Evolutionary conservation across 2,113 vertebrate species (phyloP), one percentile per base, ranked within the genome.

Genomic region (Salvelinus alpinus): DNA sequence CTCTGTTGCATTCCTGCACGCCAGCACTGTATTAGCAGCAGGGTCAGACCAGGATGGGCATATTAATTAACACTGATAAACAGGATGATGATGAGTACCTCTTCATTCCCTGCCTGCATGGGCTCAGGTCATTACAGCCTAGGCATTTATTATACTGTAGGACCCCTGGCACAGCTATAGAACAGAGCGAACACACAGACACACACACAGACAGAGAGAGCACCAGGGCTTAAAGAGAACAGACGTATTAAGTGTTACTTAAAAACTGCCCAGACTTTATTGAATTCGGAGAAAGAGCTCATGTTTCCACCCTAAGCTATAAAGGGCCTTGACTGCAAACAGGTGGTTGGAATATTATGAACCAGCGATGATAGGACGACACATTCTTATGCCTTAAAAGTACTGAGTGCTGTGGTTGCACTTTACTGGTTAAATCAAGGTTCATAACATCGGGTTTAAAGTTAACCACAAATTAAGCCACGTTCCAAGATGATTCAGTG

Each of bases 1-100:
- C 14, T 68, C 51, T 31, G 3, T 25, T 75, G 60, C 79, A 87
- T 90, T 85, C 81, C 82, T 76, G 57, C 83, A 87, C 47, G 38
- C 74, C 75, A 9, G 59, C n/a, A 62, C 5, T 44, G 38, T 44
- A 11, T 44, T 44, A 44, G 9, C 38, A 44, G 38, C 38, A 44
- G 8, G 38, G 38, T 44, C 38, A 44, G 38, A 44, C 38, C 38
- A 44, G 38, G 38, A 44, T 44, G 38, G 38, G 38, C 8, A 44
- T 11, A 11, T 44, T 11, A 44, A 44, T 44, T 2, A 44, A 44
- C 38, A 11, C 8, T 44, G 2, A 44, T 44, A 44, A 44, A 44
- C 38, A 11, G 38, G 38, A 44, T 31, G 84, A 85, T 68, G 73
- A 86, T 71, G 75, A 75, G 75, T 24, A 51, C 4, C 64, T 75